These are phyloP conservation scores for Podocnemis expansa DNA, from an alignment of 2,113 vertebrate species.

Conservation along the genomic window DNA sequence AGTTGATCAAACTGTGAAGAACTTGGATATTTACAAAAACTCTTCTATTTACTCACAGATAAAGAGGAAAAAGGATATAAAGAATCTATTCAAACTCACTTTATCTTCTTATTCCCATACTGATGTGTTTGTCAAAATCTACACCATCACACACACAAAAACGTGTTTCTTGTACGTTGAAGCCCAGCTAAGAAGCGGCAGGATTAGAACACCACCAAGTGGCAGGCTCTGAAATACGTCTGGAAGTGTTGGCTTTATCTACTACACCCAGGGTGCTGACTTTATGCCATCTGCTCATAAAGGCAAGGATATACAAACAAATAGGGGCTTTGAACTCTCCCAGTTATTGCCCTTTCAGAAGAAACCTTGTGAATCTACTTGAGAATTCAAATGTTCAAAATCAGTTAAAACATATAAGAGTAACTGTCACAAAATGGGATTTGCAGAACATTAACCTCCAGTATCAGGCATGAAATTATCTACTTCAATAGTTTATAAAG, in stretches of 20 bases:
- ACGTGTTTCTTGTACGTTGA: neutral
- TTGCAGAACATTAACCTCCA: neutral
- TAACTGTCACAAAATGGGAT: neutral
- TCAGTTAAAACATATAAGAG: neutral
- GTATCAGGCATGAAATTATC: neutral
- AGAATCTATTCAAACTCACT: neutral
- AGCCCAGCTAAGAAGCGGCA: neutral
- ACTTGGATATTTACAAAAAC: neutral
- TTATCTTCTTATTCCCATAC: fast-evolving
- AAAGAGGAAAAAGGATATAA: too few relatives aligned
- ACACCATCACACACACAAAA: fast-evolving
- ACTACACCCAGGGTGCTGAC: neutral
- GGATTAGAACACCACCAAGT: slow-evolving; percentile 63
- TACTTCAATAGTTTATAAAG: fast-evolving
- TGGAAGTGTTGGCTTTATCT: neutral
- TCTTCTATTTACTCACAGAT: neutral
- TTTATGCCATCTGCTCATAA: too few relatives aligned
- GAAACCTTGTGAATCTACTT: neutral
- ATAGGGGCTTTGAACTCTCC: neutral
- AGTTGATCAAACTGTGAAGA: neutral
- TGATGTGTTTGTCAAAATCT: fast-evolving
- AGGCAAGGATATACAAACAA: neutral
- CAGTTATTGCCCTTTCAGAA: neutral
- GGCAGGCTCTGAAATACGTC: slow-evolving; percentile 31
- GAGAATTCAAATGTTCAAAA: neutral